These are phyloP conservation scores for Taurulus bubalis DNA, from an alignment of 2,113 vertebrate species.

Conservation along the genomic window DNA sequence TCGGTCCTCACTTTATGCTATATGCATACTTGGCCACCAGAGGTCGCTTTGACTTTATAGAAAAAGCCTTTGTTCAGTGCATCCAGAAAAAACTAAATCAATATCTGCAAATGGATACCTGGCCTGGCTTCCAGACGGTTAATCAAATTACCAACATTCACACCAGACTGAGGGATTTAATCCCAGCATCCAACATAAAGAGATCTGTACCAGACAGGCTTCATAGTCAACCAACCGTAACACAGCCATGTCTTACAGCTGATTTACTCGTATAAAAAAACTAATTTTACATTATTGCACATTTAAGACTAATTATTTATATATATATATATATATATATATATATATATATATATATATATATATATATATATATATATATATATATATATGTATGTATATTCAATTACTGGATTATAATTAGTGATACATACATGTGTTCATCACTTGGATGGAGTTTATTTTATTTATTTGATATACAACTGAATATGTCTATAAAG, in stretches of 20 bases:
- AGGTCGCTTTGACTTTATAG: background rate
- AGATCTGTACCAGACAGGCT: background rate
- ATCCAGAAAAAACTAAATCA: background rate
- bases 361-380: too few relatives aligned
- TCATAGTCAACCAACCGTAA: background rate
- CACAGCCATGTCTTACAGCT: background rate
- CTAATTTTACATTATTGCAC: background rate
- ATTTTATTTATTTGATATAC: too few relatives aligned
- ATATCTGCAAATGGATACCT: background rate
- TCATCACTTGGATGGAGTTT: too few relatives aligned
- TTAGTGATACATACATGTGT: too few relatives aligned
- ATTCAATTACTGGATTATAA: too few relatives aligned
- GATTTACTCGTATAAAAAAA: background rate
- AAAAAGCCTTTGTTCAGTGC: background rate
- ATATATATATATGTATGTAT: too few relatives aligned
- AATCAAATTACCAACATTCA: background rate
- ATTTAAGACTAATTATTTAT: background rate
- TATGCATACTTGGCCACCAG: conserved; percentile 34
- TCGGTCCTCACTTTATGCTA: background rate
- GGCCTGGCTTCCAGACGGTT: background rate
- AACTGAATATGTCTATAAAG: too few relatives aligned
- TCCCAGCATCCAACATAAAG: background rate
- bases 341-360: too few relatives aligned
- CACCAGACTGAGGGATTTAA: background rate
- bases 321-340: too few relatives aligned